Conservation (phyloP, 2,113 vertebrate species). For the Laticauda laticaudata region DNA sequence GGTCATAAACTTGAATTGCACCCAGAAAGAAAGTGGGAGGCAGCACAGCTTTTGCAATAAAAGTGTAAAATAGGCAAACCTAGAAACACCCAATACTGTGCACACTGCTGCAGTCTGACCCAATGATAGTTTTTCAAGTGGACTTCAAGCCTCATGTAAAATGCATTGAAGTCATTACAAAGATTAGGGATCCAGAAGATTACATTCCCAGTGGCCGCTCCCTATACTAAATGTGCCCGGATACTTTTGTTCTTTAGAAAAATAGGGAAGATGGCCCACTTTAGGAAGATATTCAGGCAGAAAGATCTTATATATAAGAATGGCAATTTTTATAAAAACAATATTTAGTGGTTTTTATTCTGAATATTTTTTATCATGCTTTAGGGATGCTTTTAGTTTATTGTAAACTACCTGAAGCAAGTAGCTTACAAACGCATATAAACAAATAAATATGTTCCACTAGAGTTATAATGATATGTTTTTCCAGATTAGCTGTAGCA, state of each 20-base stretch:
- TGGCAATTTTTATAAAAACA: neutral
- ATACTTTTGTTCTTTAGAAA: neutral
- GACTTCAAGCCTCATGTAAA: neutral
- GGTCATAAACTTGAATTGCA: neutral
- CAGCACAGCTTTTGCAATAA: neutral
- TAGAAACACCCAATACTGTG: neutral
- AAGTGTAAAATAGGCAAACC: neutral
- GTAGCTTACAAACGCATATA: neutral
- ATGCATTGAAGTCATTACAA: neutral
- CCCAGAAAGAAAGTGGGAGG: neutral
- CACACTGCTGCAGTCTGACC: neutral
- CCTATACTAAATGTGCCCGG: neutral
- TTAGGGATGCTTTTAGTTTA: neutral
- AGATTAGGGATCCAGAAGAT: neutral
- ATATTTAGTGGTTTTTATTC: neutral
- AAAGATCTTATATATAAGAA: neutral
- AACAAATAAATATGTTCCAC: neutral
- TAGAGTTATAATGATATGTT: neutral
- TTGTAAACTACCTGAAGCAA: neutral
- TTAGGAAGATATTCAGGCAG: neutral
- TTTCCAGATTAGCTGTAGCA: neutral
- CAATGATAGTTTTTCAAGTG: neutral
- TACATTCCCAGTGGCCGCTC: neutral
- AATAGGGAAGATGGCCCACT: neutral
- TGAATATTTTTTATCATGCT: neutral